Evolutionary conservation across 2,888 invertebrate species (phyloP).

Genomic region (Smittia aterrima): DNA sequence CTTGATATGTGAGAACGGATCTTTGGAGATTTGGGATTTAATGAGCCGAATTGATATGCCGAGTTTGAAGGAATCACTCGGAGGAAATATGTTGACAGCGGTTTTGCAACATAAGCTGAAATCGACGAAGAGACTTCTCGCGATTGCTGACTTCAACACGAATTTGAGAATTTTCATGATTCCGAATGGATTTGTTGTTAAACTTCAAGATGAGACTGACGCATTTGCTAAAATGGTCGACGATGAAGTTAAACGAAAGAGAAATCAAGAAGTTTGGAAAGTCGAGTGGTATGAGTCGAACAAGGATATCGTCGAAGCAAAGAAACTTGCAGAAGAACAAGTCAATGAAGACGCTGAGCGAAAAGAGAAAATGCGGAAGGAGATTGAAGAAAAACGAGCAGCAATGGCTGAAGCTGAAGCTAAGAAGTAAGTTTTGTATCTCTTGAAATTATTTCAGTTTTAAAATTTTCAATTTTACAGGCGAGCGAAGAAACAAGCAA

Average conservation of each 20-base stretch:
- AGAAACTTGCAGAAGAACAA: conserved; percentile 52
- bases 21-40: conserved; percentile 79
- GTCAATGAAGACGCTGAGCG: conserved; percentile 57
- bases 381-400: conserved; percentile 52
- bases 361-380: conserved; percentile 47
- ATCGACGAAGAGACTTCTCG: conserved; percentile 61
- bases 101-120: conserved; percentile 61
- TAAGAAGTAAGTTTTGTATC: conserved; percentile 43
- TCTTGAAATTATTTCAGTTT: background rate
- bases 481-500: conserved; percentile 24
- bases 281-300: conserved; percentile 57
- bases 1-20: conserved; percentile 70
- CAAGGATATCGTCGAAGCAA: conserved; percentile 51
- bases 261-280: conserved; percentile 61
- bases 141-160: conserved; percentile 68
- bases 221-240: conserved; percentile 56
- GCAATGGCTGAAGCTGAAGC: conserved; percentile 46
- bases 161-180: conserved; percentile 64
- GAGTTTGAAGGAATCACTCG: conserved; percentile 65
- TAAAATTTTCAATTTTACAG: conserved; percentile 30
- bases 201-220: conserved; percentile 52
- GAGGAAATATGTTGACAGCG: conserved; percentile 65
- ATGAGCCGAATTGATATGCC: conserved; percentile 58
- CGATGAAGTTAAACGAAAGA: conserved; percentile 58
- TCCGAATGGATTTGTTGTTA: conserved; percentile 58